These are phyloP conservation scores for Drosophila antonietae DNA, from an alignment of 2,888 invertebrate genomes.

Conservation along the genomic window DNA sequence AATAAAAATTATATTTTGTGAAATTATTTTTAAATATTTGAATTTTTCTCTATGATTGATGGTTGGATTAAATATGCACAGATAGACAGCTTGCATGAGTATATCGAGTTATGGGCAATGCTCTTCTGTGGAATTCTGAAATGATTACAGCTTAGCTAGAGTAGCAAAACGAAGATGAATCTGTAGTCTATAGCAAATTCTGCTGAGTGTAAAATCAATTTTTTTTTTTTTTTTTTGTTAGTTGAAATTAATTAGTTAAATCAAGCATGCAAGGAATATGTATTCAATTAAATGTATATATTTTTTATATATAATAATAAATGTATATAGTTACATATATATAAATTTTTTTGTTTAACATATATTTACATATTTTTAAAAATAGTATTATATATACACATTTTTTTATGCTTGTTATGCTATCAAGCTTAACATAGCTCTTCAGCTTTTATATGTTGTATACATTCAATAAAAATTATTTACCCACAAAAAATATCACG, in stretches of 20 bases:
- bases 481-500: not conserved
- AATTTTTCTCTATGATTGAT: not conserved
- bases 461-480: not conserved
- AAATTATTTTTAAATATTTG: not conserved
- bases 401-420: not conserved
- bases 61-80: not conserved
- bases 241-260: not conserved
- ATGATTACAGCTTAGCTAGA: too few species aligned
- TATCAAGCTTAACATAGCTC: not conserved
- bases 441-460: not conserved
- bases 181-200: not conserved
- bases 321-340: not conserved
- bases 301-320: not conserved
- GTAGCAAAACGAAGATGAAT: too few species aligned
- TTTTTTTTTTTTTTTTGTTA: not conserved
- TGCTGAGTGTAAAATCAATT: not conserved
- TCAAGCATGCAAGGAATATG: not conserved
- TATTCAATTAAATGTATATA: not conserved
- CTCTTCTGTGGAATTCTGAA: not conserved
- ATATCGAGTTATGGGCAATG: not conserved
- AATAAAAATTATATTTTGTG: not conserved
- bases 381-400: not conserved
- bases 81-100: not conserved
- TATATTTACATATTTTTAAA: too few species aligned
- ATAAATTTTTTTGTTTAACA: not conserved